Conservation (phyloP, 2,113 vertebrate species). For the Semnornis frantzii region DNA sequence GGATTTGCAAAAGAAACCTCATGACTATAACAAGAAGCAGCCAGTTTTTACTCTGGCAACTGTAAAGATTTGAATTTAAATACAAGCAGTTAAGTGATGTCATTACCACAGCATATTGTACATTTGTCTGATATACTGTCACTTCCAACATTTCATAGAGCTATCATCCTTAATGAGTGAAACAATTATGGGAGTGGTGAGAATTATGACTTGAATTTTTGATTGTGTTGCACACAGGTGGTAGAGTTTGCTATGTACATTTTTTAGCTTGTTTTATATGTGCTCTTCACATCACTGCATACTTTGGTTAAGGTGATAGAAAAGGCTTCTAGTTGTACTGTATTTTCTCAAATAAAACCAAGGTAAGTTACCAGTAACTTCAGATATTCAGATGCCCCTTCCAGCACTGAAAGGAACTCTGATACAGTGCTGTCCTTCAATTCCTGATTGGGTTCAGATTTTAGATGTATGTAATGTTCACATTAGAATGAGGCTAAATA, state of each 20-base stretch:
- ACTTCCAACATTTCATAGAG: conserved; percentile 83
- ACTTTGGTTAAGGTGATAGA: conserved; percentile 73
- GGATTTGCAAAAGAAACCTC: conserved; percentile 82
- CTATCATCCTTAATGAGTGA: conserved; percentile 79
- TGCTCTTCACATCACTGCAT: conserved; percentile 85
- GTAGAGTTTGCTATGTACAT: conserved; percentile 84
- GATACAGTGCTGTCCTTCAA: neutral
- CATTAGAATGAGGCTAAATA: neutral
- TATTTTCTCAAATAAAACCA: conserved; percentile 71
- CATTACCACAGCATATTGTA: conserved; percentile 84
- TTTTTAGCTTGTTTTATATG: conserved; percentile 83
- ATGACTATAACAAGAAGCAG: conserved; percentile 80
- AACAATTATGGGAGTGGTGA: conserved; percentile 78
- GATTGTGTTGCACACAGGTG: conserved; percentile 88
- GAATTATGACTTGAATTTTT: conserved; percentile 90
- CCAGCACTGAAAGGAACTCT: neutral
- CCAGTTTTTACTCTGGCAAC: conserved; percentile 76
- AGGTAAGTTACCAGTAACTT: conserved; percentile 48
- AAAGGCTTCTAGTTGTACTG: conserved; percentile 64
- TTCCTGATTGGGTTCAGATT: neutral
- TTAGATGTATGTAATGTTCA: neutral
- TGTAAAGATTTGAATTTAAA: conserved; percentile 77
- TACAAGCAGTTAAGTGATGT: conserved; percentile 83
- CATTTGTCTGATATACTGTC: conserved; percentile 83
- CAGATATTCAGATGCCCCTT: conserved; percentile 4